Conservation (phyloP, 2,888 invertebrate species). For the Xanthorhoe spadicearia region DNA sequence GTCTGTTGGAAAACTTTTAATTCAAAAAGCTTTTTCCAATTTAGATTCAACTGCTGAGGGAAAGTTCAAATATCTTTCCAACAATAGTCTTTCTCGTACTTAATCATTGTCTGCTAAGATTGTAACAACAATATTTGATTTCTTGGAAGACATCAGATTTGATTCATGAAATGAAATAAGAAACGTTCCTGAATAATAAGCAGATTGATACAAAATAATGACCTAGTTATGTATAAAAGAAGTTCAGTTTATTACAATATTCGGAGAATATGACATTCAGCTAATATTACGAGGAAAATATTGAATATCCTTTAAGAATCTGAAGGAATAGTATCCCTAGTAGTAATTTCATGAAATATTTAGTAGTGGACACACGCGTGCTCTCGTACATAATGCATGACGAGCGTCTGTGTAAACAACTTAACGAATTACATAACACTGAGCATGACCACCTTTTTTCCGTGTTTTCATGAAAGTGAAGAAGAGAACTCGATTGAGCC, state of each 20-base stretch:
- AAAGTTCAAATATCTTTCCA: neutral
- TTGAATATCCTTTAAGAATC: slow-evolving; percentile 6
- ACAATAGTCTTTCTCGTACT: neutral
- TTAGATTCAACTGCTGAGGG: neutral
- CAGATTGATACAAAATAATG: too few relatives aligned
- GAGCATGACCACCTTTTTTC: neutral
- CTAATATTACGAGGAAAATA: slow-evolving; percentile 23
- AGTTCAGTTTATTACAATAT: neutral
- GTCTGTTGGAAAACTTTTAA: neutral
- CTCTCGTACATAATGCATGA: slow-evolving; percentile 49
- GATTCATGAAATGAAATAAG: too few relatives aligned
- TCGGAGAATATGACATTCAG: neutral
- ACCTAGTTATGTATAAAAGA: too few relatives aligned
- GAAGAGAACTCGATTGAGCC: neutral
- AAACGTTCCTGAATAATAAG: too few relatives aligned
- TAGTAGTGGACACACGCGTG: slow-evolving; percentile 43
- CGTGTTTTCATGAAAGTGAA: neutral
- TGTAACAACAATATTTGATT: too few relatives aligned
- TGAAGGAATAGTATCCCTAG: slow-evolving; percentile 13
- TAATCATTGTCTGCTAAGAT: too few relatives aligned
- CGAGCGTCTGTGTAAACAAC: slow-evolving; percentile 22
- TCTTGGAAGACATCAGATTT: too few relatives aligned
- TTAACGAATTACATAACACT: slow-evolving; percentile 11
- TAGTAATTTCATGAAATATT: slow-evolving; percentile 53
- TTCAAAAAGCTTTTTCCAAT: neutral